phyloP scores from a whole-genome alignment of 2,113 vertebrate genomes.

The Tragelaphus imberbis region DNA sequence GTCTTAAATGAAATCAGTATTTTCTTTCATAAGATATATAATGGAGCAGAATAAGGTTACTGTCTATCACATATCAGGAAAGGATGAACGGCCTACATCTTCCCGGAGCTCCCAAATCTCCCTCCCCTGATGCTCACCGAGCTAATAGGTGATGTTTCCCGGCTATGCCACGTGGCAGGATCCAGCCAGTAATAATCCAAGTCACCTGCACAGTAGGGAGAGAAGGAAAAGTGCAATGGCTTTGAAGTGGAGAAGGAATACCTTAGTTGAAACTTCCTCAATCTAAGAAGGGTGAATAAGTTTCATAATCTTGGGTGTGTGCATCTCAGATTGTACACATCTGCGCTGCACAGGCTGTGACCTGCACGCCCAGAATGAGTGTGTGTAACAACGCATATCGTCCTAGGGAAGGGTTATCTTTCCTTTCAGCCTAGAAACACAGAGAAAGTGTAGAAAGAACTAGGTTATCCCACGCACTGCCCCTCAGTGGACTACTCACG shows the following conservation, averaged over 20 bases:
- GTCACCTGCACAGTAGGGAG: constrained; percentile 85
- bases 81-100: neutral
- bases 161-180: constrained; percentile 96
- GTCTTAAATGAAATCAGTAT: neutral
- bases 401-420: neutral
- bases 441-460: neutral
- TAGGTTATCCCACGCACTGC: neutral
- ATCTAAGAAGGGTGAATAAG: neutral
- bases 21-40: neutral
- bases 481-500: too few species aligned
- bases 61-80: neutral
- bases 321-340: neutral
- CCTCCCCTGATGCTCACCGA: constrained; percentile 79
- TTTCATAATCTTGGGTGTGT: neutral
- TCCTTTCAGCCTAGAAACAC: neutral
- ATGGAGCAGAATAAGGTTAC: neutral
- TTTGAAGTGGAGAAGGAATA: constrained; percentile 25
- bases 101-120: neutral
- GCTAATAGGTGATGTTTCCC: constrained; percentile 86
- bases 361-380: neutral
- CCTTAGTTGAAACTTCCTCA: neutral
- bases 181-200: constrained; percentile 98
- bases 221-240: constrained; percentile 63
- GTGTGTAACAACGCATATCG: neutral
- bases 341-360: neutral